phyloP scores from a whole-genome alignment of 1,140 invertebrate species.

The Panagrolaimus sp. region DNA sequence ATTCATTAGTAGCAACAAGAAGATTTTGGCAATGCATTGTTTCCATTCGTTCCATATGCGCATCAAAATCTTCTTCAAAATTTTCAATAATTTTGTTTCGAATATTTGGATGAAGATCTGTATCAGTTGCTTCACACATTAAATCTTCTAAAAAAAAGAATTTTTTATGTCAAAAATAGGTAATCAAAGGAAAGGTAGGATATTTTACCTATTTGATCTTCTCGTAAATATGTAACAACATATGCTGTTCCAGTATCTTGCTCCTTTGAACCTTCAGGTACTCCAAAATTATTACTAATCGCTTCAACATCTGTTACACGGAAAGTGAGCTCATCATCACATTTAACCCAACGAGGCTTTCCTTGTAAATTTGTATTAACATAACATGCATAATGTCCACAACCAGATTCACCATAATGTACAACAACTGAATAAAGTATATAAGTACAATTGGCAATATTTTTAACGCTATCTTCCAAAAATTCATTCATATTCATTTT shows the following conservation, averaged over 20 bases:
- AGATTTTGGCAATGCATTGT: neutral
- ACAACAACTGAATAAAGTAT: neutral
- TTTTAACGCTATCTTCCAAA: neutral
- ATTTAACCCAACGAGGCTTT: slow-evolving; percentile 5
- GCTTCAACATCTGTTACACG: neutral
- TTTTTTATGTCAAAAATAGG: neutral
- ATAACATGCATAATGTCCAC: slow-evolving; percentile 9
- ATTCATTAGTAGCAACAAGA: neutral
- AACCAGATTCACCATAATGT: slow-evolving; percentile 10
- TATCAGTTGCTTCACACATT: neutral
- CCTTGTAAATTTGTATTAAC: neutral
- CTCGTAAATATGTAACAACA: neutral
- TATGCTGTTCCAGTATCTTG: neutral
- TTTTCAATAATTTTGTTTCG: neutral
- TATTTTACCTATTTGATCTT: neutral
- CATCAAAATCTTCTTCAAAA: neutral
- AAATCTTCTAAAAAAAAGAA: neutral
- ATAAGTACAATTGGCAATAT: neutral
- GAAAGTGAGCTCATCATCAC: neutral
- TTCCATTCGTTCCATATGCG: neutral
- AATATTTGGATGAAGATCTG: neutral
- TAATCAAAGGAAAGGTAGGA: neutral
- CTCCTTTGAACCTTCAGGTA: neutral
- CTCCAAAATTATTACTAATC: slow-evolving; percentile 1
- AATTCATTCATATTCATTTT: neutral